phyloP scores from a whole-genome alignment of 2,797 vertebrate species.

The Falco novaeseelandiae region DNA sequence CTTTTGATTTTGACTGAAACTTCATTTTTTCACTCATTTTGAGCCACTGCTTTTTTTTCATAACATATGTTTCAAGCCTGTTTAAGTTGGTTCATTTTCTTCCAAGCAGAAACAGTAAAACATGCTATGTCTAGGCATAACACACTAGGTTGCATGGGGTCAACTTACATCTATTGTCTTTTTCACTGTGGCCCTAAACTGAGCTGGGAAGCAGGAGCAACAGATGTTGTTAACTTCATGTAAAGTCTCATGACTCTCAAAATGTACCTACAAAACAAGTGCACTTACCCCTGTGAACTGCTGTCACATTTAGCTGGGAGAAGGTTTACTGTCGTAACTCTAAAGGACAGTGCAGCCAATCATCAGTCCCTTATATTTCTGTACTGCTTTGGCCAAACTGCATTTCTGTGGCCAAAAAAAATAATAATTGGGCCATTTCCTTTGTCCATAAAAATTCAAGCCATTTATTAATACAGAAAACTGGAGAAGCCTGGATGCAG shows the following conservation, averaged over 20 bases:
- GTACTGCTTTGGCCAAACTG: background rate
- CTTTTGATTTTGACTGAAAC: background rate
- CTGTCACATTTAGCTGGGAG: background rate
- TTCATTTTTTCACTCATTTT: background rate
- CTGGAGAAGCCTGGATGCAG: background rate
- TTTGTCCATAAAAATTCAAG: background rate
- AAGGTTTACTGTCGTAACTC: background rate
- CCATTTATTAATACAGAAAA: background rate
- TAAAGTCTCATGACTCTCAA: background rate
- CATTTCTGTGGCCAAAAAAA: background rate
- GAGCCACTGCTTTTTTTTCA: background rate
- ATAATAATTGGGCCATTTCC: background rate
- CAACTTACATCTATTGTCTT: fast-evolving
- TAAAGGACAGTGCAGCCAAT: background rate
- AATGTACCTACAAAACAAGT: background rate
- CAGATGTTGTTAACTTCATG: background rate
- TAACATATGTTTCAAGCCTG: background rate
- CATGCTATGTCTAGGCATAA: too few relatives aligned
- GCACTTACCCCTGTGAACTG: background rate
- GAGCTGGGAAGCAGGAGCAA: background rate
- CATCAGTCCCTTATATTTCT: background rate
- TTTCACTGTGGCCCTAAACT: background rate
- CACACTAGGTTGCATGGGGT: background rate
- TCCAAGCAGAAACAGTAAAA: background rate
- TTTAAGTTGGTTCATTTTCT: background rate